These are phyloP conservation scores for Physella acuta DNA, from an alignment of 1,140 invertebrate species.

Conservation along the genomic window DNA sequence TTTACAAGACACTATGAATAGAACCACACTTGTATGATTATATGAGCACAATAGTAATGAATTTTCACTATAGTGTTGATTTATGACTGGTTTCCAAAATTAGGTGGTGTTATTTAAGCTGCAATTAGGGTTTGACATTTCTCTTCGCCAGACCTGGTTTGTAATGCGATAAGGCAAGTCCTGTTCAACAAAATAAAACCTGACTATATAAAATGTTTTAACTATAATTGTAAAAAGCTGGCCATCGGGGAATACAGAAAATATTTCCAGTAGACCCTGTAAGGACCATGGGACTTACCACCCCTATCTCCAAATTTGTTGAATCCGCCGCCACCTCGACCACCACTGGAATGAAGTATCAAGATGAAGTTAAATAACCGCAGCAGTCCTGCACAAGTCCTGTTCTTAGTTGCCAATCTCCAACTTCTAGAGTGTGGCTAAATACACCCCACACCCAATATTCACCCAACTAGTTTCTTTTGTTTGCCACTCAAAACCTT, in stretches of 20 bases:
- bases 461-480: neutral
- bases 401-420: neutral
- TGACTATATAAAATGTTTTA: no score
- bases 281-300: slow-evolving; percentile 42
- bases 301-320: slow-evolving; percentile 48
- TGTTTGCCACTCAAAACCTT: neutral
- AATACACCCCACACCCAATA: neutral
- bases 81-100: no score
- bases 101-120: no score
- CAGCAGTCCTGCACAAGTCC: slow-evolving; percentile 4
- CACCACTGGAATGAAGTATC: slow-evolving; percentile 48
- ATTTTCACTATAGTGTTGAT: no score
- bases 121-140: no score
- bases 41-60: no score
- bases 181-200: no score
- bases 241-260: neutral
- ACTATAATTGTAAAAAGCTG: neutral
- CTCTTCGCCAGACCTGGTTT: no score
- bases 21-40: no score
- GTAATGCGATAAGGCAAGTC: no score
- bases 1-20: no score
- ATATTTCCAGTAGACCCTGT: slow-evolving; percentile 15
- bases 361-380: slow-evolving; percentile 9
- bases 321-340: slow-evolving; percentile 50
- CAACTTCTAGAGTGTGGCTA: neutral